Evolutionary conservation across 2,113 vertebrate genomes (phyloP).

Genomic region (Mixornis gularis): DNA sequence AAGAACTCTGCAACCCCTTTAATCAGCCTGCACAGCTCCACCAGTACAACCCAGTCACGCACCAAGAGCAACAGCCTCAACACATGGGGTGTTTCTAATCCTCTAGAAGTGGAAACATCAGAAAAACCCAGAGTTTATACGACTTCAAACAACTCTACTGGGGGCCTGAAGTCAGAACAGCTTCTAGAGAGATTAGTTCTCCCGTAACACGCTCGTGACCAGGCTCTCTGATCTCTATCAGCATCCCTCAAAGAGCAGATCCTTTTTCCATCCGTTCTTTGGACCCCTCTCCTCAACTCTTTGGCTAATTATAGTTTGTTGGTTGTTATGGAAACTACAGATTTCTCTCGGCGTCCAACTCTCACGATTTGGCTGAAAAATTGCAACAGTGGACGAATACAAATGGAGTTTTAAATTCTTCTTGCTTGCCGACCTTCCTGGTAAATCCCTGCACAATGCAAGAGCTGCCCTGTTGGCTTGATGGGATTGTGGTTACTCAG

Average conservation of each 20-base stretch:
- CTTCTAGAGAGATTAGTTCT: constrained; percentile 31
- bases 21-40: background rate
- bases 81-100: background rate
- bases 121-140: background rate
- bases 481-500: background rate
- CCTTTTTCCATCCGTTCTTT: constrained; percentile 27
- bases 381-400: constrained; percentile 29
- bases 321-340: constrained; percentile 73
- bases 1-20: background rate
- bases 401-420: background rate
- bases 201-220: background rate
- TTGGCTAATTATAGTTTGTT: constrained; percentile 70
- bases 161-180: background rate
- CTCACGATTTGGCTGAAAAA: constrained; percentile 50
- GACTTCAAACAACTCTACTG: background rate
- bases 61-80: background rate
- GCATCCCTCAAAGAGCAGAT: background rate
- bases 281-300: constrained; percentile 54
- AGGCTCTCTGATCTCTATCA: constrained; percentile 10
- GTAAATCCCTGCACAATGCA: background rate
- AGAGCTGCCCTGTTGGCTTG: background rate
- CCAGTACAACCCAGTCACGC: background rate
- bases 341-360: constrained; percentile 44
- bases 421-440: background rate
- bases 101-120: background rate